Evolutionary conservation across 2,888 invertebrate genomes (phyloP).

Genomic region (Exocentrus adspersus): DNA sequence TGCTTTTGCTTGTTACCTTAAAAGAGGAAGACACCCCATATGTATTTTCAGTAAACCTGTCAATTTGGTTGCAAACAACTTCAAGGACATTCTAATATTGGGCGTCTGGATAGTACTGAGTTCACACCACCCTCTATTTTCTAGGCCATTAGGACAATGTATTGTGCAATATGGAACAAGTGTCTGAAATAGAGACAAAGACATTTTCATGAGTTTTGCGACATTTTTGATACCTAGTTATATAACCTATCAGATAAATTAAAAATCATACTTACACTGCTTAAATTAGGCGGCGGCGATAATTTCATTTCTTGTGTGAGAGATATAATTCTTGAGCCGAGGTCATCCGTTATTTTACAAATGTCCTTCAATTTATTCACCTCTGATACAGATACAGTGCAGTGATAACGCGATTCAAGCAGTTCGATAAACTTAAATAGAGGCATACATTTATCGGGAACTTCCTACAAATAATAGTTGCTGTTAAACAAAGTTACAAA

Average conservation of each 20-base stretch:
- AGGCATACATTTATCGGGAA: conserved; percentile 78
- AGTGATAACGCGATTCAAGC: conserved; percentile 82
- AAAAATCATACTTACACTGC: conserved; percentile 50
- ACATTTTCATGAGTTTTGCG: neutral
- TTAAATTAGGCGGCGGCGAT: conserved; percentile 65
- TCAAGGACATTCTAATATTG: conserved; percentile 74
- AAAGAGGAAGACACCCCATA: conserved; percentile 79
- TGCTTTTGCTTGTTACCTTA: too few relatives aligned
- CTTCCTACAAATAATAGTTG: conserved; percentile 67
- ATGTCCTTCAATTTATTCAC: conserved; percentile 81
- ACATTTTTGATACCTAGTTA: too few relatives aligned
- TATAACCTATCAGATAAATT: too few relatives aligned
- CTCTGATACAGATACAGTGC: conserved; percentile 77
- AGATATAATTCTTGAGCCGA: conserved; percentile 76
- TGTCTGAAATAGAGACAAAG: conserved; percentile 41
- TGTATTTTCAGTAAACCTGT: conserved; percentile 77
- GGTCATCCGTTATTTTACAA: conserved; percentile 77
- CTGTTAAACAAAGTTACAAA: neutral
- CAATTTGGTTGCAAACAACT: conserved; percentile 72
- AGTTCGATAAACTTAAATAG: conserved; percentile 85
- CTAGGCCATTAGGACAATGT: conserved; percentile 71
- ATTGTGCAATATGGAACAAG: conserved; percentile 71
- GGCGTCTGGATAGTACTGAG: conserved; percentile 71
- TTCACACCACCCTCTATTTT: conserved; percentile 78
- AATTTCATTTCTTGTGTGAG: conserved; percentile 70